Evolutionary conservation across 2,797 vertebrate species (phyloP), one percentile per base, ranked within the genome.

Genomic region (Ceryle rudis): DNA sequence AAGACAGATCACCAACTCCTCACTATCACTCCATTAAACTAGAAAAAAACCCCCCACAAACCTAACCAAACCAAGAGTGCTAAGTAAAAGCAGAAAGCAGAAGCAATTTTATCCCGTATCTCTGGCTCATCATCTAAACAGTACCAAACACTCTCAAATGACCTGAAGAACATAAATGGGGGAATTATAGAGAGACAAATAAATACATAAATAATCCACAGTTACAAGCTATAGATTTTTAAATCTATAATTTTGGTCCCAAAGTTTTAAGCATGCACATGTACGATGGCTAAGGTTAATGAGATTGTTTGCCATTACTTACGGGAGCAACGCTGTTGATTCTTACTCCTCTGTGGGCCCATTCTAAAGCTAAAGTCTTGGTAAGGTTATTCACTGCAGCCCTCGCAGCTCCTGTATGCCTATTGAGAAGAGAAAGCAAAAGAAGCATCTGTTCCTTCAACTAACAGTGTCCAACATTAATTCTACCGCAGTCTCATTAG

Each of bases 251-350:
- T 37, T 91, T 77, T 55, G 16, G 4, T 47, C 31, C 41, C 16
- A 23, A 82, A 65, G 22, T 46, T 74, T 52, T 81, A 81, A 72
- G 17, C 42, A 42, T 26, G 66, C 80, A n/a, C 35, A 52, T 2
- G 4, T 17, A 35, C 4, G 18, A 52, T 6, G 19, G 42, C 14
- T 61, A 26, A 77, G 20, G 58, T 74, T 60, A 88, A 42, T 47
- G 42, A 55, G 28, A 70, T 25, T 0, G 6, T 66, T 83, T 79
- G 54, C 5, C 11, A 46, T 66, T 81, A 98, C 99, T n/a, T 97
- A 99, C 99, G 21, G 99, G 99, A 28, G 99, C 99, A 20, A 99
- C 80, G 1, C 98, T 97, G 60, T 99, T 99, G 96, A 99, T 96
- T 81, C 99, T 95, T n/a, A 99, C 97, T 58, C 99, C 99, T 0